These are phyloP conservation scores for Thymelicus acteon DNA, from an alignment of 2,888 invertebrate species.

Conservation along the genomic window DNA sequence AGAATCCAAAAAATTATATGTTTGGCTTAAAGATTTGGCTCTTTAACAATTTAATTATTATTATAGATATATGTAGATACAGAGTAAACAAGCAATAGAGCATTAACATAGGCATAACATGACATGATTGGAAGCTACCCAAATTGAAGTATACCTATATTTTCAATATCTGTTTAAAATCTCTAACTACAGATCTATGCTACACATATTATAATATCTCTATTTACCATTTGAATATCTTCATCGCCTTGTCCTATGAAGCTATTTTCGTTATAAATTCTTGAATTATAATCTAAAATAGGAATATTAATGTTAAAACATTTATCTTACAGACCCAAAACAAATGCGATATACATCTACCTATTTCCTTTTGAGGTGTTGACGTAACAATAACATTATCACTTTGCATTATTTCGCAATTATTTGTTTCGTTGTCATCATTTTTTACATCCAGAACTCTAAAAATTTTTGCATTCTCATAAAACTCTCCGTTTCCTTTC, in stretches of 20 bases:
- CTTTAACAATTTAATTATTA: too few relatives aligned
- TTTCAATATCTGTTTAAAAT: conserved; percentile 10
- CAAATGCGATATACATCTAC: background rate
- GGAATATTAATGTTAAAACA: too few relatives aligned
- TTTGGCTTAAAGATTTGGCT: too few relatives aligned
- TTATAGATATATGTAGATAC: too few relatives aligned
- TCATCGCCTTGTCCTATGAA: conserved; percentile 78
- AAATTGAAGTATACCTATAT: conserved; percentile 12
- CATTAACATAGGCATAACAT: too few relatives aligned
- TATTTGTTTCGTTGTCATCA: background rate
- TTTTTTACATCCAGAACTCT: background rate
- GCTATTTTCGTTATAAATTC: conserved; percentile 16
- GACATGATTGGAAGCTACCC: conserved; percentile 9
- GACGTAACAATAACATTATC: conserved; percentile 16
- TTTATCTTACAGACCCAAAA: too few relatives aligned
- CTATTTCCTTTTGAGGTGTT: conserved; percentile 12
- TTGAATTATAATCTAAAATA: conserved; percentile 6
- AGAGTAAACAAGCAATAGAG: too few relatives aligned
- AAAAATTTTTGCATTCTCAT: conserved; percentile 12
- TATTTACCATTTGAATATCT: conserved; percentile 60
- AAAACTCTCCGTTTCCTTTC: conserved; percentile 23
- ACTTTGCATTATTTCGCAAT: background rate
- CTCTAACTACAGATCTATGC: background rate
- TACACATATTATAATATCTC: background rate
- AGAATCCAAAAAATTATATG: too few relatives aligned